Evolutionary conservation across 2,113 vertebrate species (phyloP).

Genomic region (Tupaia chinensis): DNA sequence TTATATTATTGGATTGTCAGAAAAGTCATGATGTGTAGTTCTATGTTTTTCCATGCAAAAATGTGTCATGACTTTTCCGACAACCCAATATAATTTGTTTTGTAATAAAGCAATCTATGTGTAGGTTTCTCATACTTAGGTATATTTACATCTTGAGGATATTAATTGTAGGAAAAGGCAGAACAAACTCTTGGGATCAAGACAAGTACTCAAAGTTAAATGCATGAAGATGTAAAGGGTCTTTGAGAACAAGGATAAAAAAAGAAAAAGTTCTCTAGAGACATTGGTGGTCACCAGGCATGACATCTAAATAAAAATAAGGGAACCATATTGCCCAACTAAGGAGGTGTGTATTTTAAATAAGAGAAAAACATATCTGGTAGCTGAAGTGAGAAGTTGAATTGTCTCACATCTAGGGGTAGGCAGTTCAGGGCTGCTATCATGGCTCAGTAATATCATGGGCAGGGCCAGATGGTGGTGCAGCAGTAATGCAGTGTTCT

Average conservation of each 20-base stretch:
- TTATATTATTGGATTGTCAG: neutral
- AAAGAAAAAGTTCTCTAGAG: neutral
- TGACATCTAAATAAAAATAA: neutral
- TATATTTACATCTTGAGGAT: neutral
- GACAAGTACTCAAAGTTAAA: neutral
- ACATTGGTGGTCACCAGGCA: neutral
- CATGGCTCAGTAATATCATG: neutral
- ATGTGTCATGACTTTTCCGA: too few species aligned
- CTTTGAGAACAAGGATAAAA: neutral
- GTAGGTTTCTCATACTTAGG: neutral
- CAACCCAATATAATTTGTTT: neutral
- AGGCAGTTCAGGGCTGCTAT: neutral
- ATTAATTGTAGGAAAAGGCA: neutral
- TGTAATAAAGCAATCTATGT: neutral
- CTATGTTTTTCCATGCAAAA: too few species aligned
- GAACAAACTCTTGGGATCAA: neutral
- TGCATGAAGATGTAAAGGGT: neutral
- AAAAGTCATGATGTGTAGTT: too few species aligned
- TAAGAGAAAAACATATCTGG: neutral
- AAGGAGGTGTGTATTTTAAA: neutral
- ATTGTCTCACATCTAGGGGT: neutral
- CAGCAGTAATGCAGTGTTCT: too few species aligned
- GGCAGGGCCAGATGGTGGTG: neutral
- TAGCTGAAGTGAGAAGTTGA: neutral
- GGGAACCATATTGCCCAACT: neutral